These are phyloP conservation scores for Zaprionus tsacasi DNA, from an alignment of 1,140 invertebrate genomes.

Conservation along the genomic window DNA sequence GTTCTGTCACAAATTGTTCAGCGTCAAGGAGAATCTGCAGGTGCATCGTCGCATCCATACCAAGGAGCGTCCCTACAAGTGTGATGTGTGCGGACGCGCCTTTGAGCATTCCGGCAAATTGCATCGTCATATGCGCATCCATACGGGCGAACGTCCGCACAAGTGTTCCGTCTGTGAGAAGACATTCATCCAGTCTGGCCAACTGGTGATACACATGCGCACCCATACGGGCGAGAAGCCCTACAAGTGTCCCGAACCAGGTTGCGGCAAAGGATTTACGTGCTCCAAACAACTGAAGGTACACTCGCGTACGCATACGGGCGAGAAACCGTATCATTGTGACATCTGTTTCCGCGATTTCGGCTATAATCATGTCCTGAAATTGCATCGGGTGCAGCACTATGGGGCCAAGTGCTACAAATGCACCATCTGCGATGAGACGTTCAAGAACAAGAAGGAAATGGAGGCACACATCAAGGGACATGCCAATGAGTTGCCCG, in stretches of 20 bases:
- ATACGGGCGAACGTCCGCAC: constrained; percentile 96
- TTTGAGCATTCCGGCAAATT: constrained; percentile 97
- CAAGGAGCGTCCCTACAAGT: constrained; percentile 92
- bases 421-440: constrained; percentile 93
- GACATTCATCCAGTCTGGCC: constrained; percentile 95
- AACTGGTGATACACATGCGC: constrained; percentile 92
- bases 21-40: constrained; percentile 95
- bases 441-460: constrained; percentile 94
- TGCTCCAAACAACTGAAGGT: constrained; percentile 96
- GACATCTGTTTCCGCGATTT: constrained; percentile 88
- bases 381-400: constrained; percentile 95
- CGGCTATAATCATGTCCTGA: constrained; percentile 94
- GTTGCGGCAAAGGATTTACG: constrained; percentile 94
- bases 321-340: constrained; percentile 91
- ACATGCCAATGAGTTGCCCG: constrained; percentile 89
- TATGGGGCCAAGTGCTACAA: constrained; percentile 96
- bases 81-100: constrained; percentile 94
- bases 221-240: constrained; percentile 96
- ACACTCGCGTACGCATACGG: constrained; percentile 92
- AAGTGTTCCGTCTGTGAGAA: constrained; percentile 96
- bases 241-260: constrained; percentile 92
- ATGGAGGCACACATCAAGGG: constrained; percentile 95
- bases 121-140: constrained; percentile 96
- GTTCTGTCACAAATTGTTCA: constrained; percentile 96
- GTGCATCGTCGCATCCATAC: constrained; percentile 96